Base-by-base conservation (phyloP, 2,113 vertebrate species). In the Dunckerocampus dactyliophorus region DNA sequence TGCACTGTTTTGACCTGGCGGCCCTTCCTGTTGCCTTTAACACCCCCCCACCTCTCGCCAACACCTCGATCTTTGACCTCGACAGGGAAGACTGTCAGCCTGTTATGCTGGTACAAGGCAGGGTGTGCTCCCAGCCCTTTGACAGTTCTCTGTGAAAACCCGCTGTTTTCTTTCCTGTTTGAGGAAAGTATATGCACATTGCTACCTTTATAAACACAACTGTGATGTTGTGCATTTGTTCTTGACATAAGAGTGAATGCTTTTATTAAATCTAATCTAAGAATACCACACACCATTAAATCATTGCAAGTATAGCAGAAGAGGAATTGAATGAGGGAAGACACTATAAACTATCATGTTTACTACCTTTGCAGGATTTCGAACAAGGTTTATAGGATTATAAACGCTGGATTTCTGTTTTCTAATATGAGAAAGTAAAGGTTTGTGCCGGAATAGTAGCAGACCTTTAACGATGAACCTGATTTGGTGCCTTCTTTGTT, bases 21-120 rank as follows among this genome's bases (percentile, higher is more conserved):
- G 67, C 73, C 72, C 75, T 82, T 83, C 82, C 84, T 88, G 80
- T 86, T 74, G 69, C 72, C 69, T 77, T 59, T 51, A 49, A 70
- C 63, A 22, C 69, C 53, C 56, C 50, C 14, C 16, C 42, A 43
- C 42, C 48, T 19, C 65, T 61, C 54, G 46, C 34, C 65, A 31
- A 45, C 47, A 24, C 59, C 48, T 52, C 20, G 62, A 74, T 65
- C 76, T 71, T 65, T 71, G 67, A 72, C 80, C 72, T 54, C 59
- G 53, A 66, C 63, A 62, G 66, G 49, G 71, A 62, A 71, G 39
- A 47, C 62, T 42, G 62, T 52, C 2, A 20, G 67, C 62, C 61
- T 61, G 71, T 72, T 65, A 34, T 79, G 81, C 77, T 50, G 12
- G 37, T 42, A 79, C 75, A 51, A 50, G 74, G 71, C 65, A 22